Conservation (phyloP, 2,113 vertebrate genomes). For the Perca fluviatilis region DNA sequence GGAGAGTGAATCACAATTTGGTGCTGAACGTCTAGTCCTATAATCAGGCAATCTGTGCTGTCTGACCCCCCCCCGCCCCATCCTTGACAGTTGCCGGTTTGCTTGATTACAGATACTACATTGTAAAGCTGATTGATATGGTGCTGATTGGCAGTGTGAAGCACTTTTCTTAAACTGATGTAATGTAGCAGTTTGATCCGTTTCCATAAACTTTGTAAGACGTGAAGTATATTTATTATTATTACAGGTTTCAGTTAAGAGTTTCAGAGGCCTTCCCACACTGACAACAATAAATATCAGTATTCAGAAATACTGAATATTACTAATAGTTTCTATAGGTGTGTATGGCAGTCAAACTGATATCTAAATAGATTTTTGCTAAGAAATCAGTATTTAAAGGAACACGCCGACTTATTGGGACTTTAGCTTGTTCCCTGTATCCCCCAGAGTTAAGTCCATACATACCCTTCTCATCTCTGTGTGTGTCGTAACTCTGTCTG, state of each 20-base stretch:
- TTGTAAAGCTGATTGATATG: slow-evolving; percentile 44
- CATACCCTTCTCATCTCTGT: too few relatives aligned
- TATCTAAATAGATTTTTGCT: too few relatives aligned
- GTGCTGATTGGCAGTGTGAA: slow-evolving; percentile 34
- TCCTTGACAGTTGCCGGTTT: slow-evolving; percentile 51
- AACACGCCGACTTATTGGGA: too few relatives aligned
- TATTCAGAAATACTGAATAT: background rate
- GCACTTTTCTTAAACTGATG: background rate
- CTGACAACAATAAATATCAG: slow-evolving; percentile 10
- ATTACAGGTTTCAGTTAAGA: too few relatives aligned
- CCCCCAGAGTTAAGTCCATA: too few relatives aligned
- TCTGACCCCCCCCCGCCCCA: slow-evolving; percentile 39
- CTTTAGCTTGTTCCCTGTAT: too few relatives aligned
- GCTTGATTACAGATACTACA: slow-evolving; percentile 50
- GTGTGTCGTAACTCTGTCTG: too few relatives aligned
- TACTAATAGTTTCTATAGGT: background rate
- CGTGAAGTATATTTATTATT: background rate
- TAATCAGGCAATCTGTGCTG: slow-evolving; percentile 75
- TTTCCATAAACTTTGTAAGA: background rate
- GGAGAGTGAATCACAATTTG: slow-evolving; percentile 71
- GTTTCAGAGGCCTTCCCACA: background rate
- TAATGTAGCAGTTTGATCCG: slow-evolving; percentile 4
- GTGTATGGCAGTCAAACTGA: background rate
- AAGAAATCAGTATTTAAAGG: background rate
- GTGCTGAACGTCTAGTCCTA: slow-evolving; percentile 54